Evolutionary conservation across 1,140 invertebrate species (phyloP).

Genomic region (Panulirus ornatus): DNA sequence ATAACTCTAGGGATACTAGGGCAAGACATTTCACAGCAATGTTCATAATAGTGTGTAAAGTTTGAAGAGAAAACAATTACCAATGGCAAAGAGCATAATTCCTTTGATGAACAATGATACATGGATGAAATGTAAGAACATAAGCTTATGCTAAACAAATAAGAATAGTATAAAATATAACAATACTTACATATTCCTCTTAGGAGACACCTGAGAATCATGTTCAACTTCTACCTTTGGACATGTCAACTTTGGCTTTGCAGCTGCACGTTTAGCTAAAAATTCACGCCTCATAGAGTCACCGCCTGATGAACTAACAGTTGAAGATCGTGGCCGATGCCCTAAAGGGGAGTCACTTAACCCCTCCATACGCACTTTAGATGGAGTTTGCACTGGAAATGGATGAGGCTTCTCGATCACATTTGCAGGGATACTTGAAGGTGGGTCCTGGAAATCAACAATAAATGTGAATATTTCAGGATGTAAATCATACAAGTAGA

Average conservation of each 20-base stretch:
- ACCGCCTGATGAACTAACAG: constrained; percentile 71
- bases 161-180: neutral
- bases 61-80: too few relatives aligned
- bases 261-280: constrained; percentile 78
- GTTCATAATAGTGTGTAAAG: too few relatives aligned
- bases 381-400: constrained; percentile 14
- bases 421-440: neutral
- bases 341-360: constrained; percentile 73
- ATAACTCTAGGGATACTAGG: too few relatives aligned
- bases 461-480: neutral
- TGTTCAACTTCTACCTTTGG: constrained; percentile 9
- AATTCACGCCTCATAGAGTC: constrained; percentile 76
- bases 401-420: constrained; percentile 27
- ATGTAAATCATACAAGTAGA: neutral
- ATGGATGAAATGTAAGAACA: neutral
- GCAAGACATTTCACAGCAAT: too few relatives aligned
- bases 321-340: constrained; percentile 63
- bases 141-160: neutral
- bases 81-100: too few relatives aligned
- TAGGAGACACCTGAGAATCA: constrained; percentile 38
- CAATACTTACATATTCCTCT: constrained; percentile 70
- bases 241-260: constrained; percentile 41
- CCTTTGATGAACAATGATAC: too few relatives aligned
- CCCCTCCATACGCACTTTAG: constrained; percentile 59
- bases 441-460: neutral